Percentiles rank a stretch among this genome's conserved stretches.
phyloP scores from a whole-genome alignment of 2,888 invertebrate species.

The Pyrochroa serraticornis region DNA sequence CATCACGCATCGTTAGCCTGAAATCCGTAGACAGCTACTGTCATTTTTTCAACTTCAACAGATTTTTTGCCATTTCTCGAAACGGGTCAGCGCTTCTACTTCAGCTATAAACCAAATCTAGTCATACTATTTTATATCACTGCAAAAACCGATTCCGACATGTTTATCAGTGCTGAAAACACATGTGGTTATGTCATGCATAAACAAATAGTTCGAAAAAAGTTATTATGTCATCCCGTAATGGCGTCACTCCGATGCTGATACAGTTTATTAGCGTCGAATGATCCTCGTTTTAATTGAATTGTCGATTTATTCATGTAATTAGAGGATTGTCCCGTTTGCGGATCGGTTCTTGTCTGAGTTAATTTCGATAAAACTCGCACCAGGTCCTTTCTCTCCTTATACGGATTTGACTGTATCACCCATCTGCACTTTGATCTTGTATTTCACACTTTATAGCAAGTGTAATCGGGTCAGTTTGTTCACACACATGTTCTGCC shows the following conservation, averaged over 20 bases:
- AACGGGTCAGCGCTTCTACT: too few relatives aligned
- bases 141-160: constrained; percentile 7
- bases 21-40: too few relatives aligned
- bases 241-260: constrained; percentile 36
- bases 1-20: too few relatives aligned
- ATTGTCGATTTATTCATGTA: too few relatives aligned
- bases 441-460: constrained; percentile 17
- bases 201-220: constrained; percentile 31
- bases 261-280: not conserved
- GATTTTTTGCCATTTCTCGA: too few relatives aligned
- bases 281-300: not conserved
- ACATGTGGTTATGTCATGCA: constrained; percentile 30
- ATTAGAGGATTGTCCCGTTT: too few relatives aligned
- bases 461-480: constrained; percentile 2
- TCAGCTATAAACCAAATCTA: constrained; percentile 2
- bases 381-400: constrained; percentile 7
- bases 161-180: constrained; percentile 11
- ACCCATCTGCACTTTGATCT: not conserved
- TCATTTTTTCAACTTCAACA: too few relatives aligned
- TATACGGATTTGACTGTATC: not conserved
- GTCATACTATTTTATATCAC: not conserved
- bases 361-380: too few relatives aligned
- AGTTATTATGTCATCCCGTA: constrained; percentile 40
- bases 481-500: not conserved
- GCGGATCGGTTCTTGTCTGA: too few relatives aligned